Evolutionary conservation across 1,140 invertebrate species (phyloP).

Genomic region (Lanistes nyassanus): DNA sequence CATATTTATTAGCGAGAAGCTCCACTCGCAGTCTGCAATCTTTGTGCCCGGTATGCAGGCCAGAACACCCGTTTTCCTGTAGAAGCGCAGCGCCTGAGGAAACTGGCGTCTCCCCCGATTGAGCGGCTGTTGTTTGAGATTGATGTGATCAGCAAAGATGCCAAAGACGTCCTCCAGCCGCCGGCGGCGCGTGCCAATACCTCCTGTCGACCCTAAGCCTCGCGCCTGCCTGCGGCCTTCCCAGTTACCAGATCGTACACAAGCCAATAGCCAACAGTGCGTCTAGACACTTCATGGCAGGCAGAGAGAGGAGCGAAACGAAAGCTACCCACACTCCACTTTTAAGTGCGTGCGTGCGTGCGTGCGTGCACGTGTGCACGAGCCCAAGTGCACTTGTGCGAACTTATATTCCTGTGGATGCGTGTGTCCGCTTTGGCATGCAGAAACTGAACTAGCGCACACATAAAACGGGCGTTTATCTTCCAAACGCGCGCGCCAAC

Average conservation of each 20-base stretch:
- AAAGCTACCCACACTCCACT: not conserved
- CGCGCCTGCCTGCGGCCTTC: not conserved
- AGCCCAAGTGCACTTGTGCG: not conserved
- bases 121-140: too few species aligned
- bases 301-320: not conserved
- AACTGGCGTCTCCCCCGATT: too few species aligned
- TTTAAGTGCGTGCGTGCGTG: slow-evolving; percentile 6
- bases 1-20: too few species aligned
- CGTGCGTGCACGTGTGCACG: slow-evolving; percentile 4
- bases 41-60: too few species aligned
- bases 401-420: not conserved
- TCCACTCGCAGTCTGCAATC: too few species aligned
- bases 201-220: not conserved
- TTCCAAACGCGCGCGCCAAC: not conserved
- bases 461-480: too few species aligned
- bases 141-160: too few species aligned
- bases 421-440: not conserved
- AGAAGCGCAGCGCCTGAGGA: too few species aligned
- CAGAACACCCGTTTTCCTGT: too few species aligned
- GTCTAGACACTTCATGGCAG: not conserved
- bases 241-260: not conserved
- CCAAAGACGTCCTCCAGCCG: too few species aligned
- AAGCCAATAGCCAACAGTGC: not conserved
- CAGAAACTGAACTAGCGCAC: not conserved
- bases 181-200: not conserved